phyloP scores from a whole-genome alignment of 1,140 invertebrate genomes.

The Drosophila tani region DNA sequence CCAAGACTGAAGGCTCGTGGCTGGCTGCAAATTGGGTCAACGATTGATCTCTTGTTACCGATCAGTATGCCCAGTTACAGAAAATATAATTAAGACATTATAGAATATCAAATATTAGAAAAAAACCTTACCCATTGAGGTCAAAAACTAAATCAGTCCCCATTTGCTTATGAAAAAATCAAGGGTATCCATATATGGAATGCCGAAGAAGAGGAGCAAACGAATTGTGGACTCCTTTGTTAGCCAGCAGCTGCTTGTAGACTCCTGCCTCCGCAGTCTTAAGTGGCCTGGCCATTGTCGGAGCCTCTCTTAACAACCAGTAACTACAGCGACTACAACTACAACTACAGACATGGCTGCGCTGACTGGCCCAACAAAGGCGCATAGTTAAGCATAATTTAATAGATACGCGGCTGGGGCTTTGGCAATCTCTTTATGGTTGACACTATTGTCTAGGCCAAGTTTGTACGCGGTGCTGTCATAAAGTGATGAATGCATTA shows the following conservation, averaged over 20 bases:
- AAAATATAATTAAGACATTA: background rate
- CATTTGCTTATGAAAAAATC: background rate
- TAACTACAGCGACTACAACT: conserved; percentile 27
- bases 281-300: conserved; percentile 70
- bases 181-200: background rate
- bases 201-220: background rate
- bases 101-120: background rate
- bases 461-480: conserved; percentile 76
- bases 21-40: conserved; percentile 13
- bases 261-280: conserved; percentile 28
- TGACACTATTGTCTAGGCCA: conserved; percentile 82
- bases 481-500: conserved; percentile 82
- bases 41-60: conserved; percentile 19
- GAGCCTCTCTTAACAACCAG: conserved; percentile 33
- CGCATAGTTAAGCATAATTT: conserved; percentile 83
- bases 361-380: conserved; percentile 64
- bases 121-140: no score
- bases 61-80: background rate
- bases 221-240: conserved; percentile 32
- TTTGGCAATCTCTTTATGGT: conserved; percentile 74
- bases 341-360: conserved; percentile 2
- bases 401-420: conserved; percentile 74
- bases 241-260: conserved; percentile 13
- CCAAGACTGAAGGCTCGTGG: background rate
- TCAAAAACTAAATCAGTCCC: background rate